Evolutionary conservation across 2,797 vertebrate species (phyloP), one percentile per base, ranked within the genome.

Genomic region (Fundulus diaphanus): DNA sequence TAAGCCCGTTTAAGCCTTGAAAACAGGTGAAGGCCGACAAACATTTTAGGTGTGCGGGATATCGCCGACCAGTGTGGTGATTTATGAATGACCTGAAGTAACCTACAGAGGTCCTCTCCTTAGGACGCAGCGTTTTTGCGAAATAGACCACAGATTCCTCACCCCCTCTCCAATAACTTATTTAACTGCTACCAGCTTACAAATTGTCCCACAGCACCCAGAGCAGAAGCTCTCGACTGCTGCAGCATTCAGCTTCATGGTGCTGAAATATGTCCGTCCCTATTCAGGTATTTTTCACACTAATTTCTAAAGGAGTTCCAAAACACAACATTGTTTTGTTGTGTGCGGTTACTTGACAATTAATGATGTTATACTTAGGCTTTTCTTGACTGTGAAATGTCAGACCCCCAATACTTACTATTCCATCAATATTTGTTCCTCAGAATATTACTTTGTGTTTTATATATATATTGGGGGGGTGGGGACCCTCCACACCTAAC

Each of bases 401-500:
- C 3, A n/a, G 11, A 42, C 61, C 20, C 61, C 37, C 1, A 5
- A 65, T 15, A 40, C 1, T 40, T 40, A 3, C 13, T 48, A 24
- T 40, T 31, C 33, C 35, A n/a, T 40, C 61, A 37, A 65, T 27
- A 48, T 70, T 35, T 70, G 11, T 31, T 24, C 16, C 8, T n/a
- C 15, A 31, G 56, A 3, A 0, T 22, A 20, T 1, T 27, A 59
- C 24, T 7, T 0, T 18, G 13, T 27, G 31, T 51, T 61, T 42
- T 67, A 40, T 15, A 54, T 69, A n/a, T n/a, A n/a, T n/a, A n/a
- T 40, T 68, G 2, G 13, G 68, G 33, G 37, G 18, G 6, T 5
- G 68, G 12, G 56, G 65, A 48, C 67, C 63, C 61, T 33, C 40
- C 70, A 81, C 80, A 66, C 79, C 63, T 66, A 86, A 76, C 87